These are phyloP conservation scores for Raja brachyura DNA, from an alignment of 2,113 vertebrate genomes.

Conservation along the genomic window DNA sequence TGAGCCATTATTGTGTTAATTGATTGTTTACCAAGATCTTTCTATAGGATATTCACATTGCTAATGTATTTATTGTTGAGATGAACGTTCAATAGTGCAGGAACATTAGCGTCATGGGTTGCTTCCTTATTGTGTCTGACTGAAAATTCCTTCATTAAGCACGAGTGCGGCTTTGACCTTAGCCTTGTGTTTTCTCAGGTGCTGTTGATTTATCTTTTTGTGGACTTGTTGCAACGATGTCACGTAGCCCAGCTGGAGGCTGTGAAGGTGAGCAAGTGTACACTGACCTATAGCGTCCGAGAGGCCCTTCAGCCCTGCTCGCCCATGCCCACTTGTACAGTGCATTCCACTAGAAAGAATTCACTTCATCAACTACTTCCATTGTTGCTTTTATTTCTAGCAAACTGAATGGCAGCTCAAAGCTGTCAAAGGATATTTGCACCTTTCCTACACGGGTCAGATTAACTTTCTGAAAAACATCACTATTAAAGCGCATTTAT, in stretches of 20 bases:
- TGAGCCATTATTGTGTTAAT: too few species aligned
- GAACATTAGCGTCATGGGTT: not conserved
- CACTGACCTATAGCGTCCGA: not conserved
- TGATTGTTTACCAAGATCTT: not conserved
- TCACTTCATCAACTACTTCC: not conserved
- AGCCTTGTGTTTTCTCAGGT: conserved; percentile 44
- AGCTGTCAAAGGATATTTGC: not conserved
- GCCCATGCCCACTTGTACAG: too few species aligned
- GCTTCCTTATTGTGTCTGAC: not conserved
- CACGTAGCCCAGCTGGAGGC: conserved; percentile 53
- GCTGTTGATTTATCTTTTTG: conserved; percentile 60
- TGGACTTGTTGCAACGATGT: conserved; percentile 61
- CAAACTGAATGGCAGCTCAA: not conserved
- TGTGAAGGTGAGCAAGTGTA: conserved; percentile 48
- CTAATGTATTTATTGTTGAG: not conserved
- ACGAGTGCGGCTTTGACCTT: not conserved
- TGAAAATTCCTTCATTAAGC: not conserved
- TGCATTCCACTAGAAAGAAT: not conserved
- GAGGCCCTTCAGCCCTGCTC: too few species aligned
- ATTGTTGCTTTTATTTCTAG: not conserved
- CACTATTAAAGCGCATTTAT: not conserved
- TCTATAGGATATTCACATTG: not conserved
- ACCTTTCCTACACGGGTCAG: not conserved
- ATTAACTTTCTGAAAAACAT: not conserved
- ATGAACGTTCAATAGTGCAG: not conserved